Conservation (phyloP, 2,113 vertebrate species). For the Scomber scombrus region DNA sequence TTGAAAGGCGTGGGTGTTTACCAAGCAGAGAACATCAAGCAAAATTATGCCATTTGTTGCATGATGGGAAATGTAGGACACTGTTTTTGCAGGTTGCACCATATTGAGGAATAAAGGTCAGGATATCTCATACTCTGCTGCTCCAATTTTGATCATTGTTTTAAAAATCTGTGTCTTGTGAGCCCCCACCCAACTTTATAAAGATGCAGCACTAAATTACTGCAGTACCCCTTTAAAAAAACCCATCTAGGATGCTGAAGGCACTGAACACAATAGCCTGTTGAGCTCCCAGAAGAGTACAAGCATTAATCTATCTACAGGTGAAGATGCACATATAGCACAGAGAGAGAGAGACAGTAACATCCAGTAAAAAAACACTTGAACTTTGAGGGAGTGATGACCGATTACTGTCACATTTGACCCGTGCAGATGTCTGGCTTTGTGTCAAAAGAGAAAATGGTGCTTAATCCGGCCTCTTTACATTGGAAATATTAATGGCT, state of each 20-base stretch:
- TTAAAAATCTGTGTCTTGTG: background rate
- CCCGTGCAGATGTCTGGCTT: background rate
- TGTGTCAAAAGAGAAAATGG: background rate
- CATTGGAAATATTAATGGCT: background rate
- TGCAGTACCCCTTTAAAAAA: too few relatives aligned
- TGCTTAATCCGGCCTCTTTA: background rate
- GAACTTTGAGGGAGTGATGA: background rate
- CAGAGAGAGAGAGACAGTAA: background rate
- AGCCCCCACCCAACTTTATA: too few relatives aligned
- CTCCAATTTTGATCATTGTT: background rate
- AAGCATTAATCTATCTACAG: background rate
- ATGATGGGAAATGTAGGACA: slow-evolving; percentile 12
- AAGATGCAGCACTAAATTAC: too few relatives aligned
- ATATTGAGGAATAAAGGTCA: background rate
- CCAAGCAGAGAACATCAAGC: background rate
- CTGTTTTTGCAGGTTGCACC: background rate
- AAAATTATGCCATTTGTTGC: background rate
- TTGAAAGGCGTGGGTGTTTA: background rate
- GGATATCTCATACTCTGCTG: background rate
- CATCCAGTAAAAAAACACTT: background rate
- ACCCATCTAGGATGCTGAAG: too few relatives aligned
- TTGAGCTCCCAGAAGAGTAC: background rate
- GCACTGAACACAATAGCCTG: background rate
- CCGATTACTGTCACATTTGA: background rate
- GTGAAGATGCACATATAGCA: too few relatives aligned